Conservation (phyloP, 2,888 invertebrate species). For the Cephus spinipes region DNA sequence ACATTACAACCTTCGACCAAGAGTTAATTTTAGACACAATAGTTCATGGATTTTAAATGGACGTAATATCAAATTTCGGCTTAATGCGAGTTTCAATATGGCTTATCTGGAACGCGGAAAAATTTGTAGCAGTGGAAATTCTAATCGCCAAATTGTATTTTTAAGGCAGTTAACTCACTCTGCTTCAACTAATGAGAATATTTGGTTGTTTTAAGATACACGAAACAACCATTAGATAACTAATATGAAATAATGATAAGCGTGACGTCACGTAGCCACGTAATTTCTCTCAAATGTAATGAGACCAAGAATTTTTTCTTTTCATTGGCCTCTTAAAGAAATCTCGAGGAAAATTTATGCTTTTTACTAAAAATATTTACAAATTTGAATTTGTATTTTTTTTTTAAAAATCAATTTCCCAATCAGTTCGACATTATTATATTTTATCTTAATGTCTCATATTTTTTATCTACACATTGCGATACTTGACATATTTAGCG, state of each 20-base stretch:
- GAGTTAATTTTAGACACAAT: background rate
- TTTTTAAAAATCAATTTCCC: no score
- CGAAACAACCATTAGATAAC: background rate
- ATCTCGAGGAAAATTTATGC: background rate
- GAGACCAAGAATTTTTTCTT: background rate
- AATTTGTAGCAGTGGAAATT: no score
- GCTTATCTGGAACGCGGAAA: no score
- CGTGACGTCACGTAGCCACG: background rate
- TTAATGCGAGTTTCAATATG: no score
- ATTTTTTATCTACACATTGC: background rate
- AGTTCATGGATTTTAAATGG: no score
- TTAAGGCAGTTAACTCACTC: background rate
- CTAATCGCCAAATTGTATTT: background rate
- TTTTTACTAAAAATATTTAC: background rate
- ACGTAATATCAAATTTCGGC: no score
- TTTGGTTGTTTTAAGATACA: background rate
- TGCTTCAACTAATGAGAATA: background rate
- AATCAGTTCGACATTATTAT: background rate
- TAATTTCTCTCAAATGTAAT: background rate
- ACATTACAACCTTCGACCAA: background rate
- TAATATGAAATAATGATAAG: background rate
- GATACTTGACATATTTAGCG: background rate
- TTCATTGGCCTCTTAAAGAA: background rate
- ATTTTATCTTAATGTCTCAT: background rate
- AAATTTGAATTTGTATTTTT: no score